Percentiles rank a stretch among this genome's conserved stretches.
phyloP scores from a whole-genome alignment of 2,113 vertebrate species.

The Scomber scombrus region DNA sequence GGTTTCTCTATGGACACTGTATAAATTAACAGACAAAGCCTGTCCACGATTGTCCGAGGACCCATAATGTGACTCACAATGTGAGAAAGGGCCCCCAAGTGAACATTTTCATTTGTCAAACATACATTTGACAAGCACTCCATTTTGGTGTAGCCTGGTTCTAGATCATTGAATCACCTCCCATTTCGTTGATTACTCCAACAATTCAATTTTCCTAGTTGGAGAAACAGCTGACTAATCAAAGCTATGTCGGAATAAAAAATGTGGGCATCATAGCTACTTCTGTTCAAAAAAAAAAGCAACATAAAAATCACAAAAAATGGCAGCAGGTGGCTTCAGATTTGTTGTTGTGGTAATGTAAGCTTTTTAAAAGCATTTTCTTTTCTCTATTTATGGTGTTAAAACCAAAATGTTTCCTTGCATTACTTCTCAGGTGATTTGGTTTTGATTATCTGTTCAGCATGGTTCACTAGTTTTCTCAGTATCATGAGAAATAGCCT shows the following conservation, averaged over 20 bases:
- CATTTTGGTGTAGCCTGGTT: background rate
- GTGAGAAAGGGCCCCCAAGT: background rate
- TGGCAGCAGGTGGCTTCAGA: no score
- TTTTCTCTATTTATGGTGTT: no score
- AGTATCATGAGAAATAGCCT: no score
- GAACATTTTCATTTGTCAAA: slow-evolving; percentile 26
- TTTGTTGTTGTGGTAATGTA: no score
- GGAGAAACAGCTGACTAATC: background rate
- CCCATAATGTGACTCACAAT: background rate
- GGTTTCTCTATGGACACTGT: slow-evolving; percentile 23
- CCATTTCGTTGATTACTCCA: background rate
- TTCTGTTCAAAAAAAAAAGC: no score
- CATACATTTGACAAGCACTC: background rate
- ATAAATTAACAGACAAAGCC: background rate
- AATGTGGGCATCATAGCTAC: no score
- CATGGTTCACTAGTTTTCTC: no score
- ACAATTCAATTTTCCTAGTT: background rate
- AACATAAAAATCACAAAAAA: no score
- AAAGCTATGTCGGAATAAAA: background rate
- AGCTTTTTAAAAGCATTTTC: no score
- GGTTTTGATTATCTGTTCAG: no score
- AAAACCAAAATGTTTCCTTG: no score
- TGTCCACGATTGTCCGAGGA: background rate
- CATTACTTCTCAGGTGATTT: no score
- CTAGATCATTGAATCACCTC: background rate